Percentiles rank a stretch among this genome's conserved stretches.
phyloP scores from a whole-genome alignment of 2,797 vertebrate species.

The Acestrorhynchus altus region DNA sequence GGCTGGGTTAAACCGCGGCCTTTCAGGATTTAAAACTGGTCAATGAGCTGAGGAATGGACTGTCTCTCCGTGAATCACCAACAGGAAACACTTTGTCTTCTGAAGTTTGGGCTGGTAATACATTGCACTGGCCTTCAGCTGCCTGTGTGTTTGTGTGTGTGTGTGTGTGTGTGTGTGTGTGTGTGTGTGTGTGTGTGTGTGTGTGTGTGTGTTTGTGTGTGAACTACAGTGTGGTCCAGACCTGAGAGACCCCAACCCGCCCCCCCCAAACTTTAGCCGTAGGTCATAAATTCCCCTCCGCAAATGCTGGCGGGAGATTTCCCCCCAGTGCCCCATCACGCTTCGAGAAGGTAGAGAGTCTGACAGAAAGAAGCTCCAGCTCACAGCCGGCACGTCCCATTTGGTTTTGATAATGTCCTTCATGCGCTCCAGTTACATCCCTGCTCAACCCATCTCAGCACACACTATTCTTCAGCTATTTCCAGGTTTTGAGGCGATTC shows the following conservation, averaged over 20 bases:
- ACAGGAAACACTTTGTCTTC: conserved; percentile 70
- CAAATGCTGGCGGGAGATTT: conserved; percentile 64
- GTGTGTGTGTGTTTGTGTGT: conserved; percentile 30
- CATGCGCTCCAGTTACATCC: conserved; percentile 10
- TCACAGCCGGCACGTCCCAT: conserved; percentile 7
- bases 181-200: conserved; percentile 9
- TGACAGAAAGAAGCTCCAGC: conserved; percentile 27
- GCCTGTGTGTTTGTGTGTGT: conserved; percentile 44
- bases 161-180: conserved; percentile 1
- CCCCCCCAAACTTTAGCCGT: conserved; percentile 56
- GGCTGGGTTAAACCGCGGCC: neutral
- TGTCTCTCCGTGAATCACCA: neutral
- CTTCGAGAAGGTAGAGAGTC: conserved; percentile 1
- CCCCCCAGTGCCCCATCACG: conserved; percentile 65
- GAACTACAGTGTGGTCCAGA: conserved; percentile 62
- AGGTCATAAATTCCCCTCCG: conserved; percentile 66
- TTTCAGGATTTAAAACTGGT: neutral
- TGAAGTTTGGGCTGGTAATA: conserved; percentile 71
- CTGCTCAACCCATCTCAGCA: conserved; percentile 11
- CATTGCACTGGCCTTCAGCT: conserved; percentile 59
- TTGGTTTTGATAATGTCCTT: conserved; percentile 18
- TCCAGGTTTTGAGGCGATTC: conserved; percentile 11
- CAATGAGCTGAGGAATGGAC: neutral
- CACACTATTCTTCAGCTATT: neutral
- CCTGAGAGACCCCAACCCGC: conserved; percentile 28